Conservation (phyloP, 2,888 invertebrate species). For the Drosophila engyochracea region DNA sequence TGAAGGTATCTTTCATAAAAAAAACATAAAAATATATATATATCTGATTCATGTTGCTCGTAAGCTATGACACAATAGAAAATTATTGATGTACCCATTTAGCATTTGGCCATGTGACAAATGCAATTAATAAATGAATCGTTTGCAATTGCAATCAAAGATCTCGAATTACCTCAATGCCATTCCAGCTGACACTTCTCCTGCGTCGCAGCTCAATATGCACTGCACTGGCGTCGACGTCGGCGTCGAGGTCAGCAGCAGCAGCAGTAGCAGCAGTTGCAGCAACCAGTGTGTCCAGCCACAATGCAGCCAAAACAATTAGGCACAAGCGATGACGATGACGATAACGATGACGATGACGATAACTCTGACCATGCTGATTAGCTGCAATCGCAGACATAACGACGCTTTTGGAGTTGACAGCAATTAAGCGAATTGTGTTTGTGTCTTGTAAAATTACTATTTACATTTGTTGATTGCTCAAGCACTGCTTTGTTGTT, state of each 20-base stretch:
- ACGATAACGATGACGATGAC: conserved; percentile 32
- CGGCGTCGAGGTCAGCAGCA: conserved; percentile 7
- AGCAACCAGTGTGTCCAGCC: conserved; percentile 47
- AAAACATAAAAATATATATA: background rate
- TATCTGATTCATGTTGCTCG: conserved; percentile 21
- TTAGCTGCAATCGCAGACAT: conserved; percentile 51
- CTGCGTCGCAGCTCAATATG: conserved; percentile 83
- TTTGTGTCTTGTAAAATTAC: conserved; percentile 39
- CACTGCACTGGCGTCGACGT: conserved; percentile 42
- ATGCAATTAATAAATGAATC: conserved; percentile 38
- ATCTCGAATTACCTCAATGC: conserved; percentile 80
- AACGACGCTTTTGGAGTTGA: conserved; percentile 54
- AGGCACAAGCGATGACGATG: conserved; percentile 49
- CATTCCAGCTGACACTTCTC: conserved; percentile 82
- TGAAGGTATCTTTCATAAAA: conserved; percentile 5
- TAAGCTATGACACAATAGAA: background rate
- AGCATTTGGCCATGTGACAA: conserved; percentile 31
- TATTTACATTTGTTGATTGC: conserved; percentile 55
- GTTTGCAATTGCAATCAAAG: conserved; percentile 26
- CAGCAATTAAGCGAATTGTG: conserved; percentile 46
- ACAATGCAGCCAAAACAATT: conserved; percentile 67
- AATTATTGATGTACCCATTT: background rate
- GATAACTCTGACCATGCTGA: conserved; percentile 36
- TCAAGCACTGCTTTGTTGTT: conserved; percentile 29
- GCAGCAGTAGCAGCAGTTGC: conserved; percentile 11